A percentile compares a stretch with the other conserved stretches of the same genome.
Conservation (phyloP, 2,113 vertebrate genomes). For the Ariopsis seemanni region DNA sequence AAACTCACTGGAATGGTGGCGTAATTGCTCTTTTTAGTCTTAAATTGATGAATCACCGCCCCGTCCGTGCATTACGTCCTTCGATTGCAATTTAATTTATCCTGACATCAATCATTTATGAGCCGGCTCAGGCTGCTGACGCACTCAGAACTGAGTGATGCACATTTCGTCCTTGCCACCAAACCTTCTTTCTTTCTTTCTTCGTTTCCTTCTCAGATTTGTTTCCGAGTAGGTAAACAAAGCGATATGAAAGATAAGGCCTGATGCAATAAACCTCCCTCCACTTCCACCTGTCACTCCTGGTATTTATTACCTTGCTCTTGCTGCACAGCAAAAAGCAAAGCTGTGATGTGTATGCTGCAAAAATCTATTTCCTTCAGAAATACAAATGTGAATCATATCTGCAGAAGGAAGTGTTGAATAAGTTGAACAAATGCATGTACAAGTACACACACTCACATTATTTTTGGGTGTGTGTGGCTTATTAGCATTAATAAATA, state of each 20-base stretch:
- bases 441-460: background rate
- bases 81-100: constrained; percentile 73
- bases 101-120: constrained; percentile 71
- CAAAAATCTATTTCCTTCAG: background rate
- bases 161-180: constrained; percentile 65
- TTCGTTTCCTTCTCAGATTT: background rate
- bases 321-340: constrained; percentile 15
- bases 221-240: constrained; percentile 38
- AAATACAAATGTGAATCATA: background rate
- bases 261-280: constrained; percentile 56
- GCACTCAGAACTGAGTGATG: constrained; percentile 58
- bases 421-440: background rate
- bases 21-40: constrained; percentile 60
- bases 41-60: constrained; percentile 72
- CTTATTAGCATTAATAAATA: background rate
- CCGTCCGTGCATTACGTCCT: constrained; percentile 68
- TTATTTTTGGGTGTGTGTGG: background rate
- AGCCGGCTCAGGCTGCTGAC: constrained; percentile 62
- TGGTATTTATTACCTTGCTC: constrained; percentile 55
- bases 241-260: constrained; percentile 31
- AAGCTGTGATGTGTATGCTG: no score
- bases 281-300: constrained; percentile 43
- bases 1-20: constrained; percentile 33
- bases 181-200: no score
- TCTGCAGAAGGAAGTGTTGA: background rate